Percentiles rank a stretch among this genome's conserved stretches.
phyloP scores from a whole-genome alignment of 2,888 invertebrate genomes.

The Microchrysa polita region DNA sequence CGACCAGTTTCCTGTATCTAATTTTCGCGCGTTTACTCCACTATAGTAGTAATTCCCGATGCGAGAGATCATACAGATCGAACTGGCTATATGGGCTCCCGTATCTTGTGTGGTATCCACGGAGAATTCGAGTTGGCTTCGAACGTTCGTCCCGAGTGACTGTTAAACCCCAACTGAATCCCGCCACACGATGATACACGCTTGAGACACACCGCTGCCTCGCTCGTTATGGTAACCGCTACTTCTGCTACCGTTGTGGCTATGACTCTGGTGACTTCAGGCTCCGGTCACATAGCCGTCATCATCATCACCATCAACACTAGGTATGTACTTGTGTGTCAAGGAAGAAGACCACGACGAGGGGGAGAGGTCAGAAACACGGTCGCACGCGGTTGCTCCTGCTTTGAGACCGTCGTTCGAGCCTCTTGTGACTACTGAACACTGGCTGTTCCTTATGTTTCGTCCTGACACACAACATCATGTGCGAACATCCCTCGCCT shows the following conservation, averaged over 20 bases:
- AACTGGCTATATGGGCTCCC: not conserved
- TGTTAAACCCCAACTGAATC: slow-evolving; percentile 67
- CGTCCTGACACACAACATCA: slow-evolving; percentile 29
- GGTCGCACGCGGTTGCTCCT: slow-evolving; percentile 33
- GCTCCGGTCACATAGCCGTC: slow-evolving; percentile 42
- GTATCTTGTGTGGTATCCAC: slow-evolving; percentile 33
- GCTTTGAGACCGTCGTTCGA: slow-evolving; percentile 48
- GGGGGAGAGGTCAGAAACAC: slow-evolving; percentile 31
- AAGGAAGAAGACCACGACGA: no score
- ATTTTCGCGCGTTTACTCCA: slow-evolving; percentile 28
- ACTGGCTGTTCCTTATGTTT: slow-evolving; percentile 32
- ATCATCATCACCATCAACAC: slow-evolving; percentile 41
- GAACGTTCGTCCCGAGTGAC: slow-evolving; percentile 65
- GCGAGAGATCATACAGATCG: slow-evolving; percentile 32
- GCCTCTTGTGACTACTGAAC: slow-evolving; percentile 47
- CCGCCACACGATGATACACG: slow-evolving; percentile 59
- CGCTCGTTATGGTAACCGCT: slow-evolving; percentile 40
- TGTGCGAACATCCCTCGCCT: not conserved
- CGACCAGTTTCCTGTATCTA: slow-evolving; percentile 28
- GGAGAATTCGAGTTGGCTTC: slow-evolving; percentile 47
- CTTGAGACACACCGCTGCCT: slow-evolving; percentile 52
- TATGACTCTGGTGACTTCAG: slow-evolving; percentile 38
- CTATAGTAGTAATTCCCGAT: no score
- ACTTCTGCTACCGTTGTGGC: slow-evolving; percentile 37
- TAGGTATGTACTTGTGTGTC: not conserved